Evolutionary conservation across 2,113 vertebrate genomes (phyloP).

Genomic region (Tetrax tetrax): DNA sequence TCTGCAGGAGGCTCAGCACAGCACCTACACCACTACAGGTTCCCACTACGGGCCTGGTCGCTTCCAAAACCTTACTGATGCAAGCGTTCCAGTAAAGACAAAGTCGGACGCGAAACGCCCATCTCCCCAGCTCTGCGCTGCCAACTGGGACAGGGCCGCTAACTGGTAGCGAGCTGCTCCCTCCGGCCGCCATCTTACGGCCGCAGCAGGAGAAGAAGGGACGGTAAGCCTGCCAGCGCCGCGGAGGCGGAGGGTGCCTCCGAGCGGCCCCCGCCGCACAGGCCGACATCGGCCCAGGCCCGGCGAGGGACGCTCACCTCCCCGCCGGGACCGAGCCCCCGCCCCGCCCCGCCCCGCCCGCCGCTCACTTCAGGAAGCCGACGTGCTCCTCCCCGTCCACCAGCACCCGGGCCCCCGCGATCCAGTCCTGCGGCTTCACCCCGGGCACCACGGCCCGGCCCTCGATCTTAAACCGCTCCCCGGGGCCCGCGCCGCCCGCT

Average conservation of each 20-base stretch:
- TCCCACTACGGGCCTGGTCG: rapidly evolving
- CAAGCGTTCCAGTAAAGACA: rapidly evolving
- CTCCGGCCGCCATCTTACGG: background rate
- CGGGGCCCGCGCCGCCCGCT: conserved; percentile 39
- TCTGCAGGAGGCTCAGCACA: rapidly evolving
- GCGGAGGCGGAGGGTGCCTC: background rate
- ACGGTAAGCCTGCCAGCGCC: rapidly evolving
- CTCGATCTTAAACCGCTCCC: conserved; percentile 92
- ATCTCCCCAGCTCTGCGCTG: rapidly evolving
- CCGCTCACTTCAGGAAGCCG: conserved; percentile 89
- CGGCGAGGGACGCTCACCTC: too few species aligned
- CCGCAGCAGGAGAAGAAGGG: rapidly evolving
- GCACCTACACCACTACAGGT: rapidly evolving
- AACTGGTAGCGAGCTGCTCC: rapidly evolving
- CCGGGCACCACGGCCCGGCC: conserved; percentile 91
- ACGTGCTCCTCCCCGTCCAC: conserved; percentile 94
- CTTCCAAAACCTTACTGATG: rapidly evolving
- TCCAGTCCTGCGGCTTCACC: conserved; percentile 92
- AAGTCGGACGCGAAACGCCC: rapidly evolving
- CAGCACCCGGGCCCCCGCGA: conserved; percentile 85
- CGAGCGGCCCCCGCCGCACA: background rate
- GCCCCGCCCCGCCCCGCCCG: background rate
- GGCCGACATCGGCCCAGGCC: background rate
- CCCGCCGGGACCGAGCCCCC: background rate
- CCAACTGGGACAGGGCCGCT: background rate